Conservation (phyloP, 2,888 invertebrate genomes). For the Himalopsyche kuldschensis region DNA sequence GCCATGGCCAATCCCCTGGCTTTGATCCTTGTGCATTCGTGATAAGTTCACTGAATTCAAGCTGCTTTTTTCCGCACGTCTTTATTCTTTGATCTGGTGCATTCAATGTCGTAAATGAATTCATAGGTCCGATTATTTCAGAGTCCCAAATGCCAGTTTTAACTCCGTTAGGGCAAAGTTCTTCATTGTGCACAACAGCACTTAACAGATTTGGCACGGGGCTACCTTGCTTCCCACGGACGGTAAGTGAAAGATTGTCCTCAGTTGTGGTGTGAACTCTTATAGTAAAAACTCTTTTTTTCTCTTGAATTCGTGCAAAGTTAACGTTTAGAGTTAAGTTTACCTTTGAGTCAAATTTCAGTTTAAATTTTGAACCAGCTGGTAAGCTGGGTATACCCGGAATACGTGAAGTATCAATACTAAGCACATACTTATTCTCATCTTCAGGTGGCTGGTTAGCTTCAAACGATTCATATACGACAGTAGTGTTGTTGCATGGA, state of each 20-base stretch:
- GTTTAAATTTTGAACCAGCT: not conserved
- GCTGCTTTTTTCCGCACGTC: constrained; percentile 46
- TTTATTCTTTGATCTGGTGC: not conserved
- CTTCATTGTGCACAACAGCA: not conserved
- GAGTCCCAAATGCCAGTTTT: not conserved
- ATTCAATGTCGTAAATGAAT: not conserved
- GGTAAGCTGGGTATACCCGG: not conserved
- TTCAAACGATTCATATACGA: not conserved
- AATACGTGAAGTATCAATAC: not conserved
- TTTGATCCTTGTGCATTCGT: constrained; percentile 45
- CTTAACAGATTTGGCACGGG: constrained; percentile 13
- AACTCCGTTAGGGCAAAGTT: constrained; percentile 8
- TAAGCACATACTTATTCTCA: constrained; percentile 9
- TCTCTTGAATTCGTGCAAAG: not conserved
- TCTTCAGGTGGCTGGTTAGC: constrained; percentile 10
- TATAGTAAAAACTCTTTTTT: not conserved
- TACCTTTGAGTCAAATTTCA: not conserved
- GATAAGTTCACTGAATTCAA: constrained; percentile 46
- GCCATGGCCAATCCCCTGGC: constrained; percentile 54
- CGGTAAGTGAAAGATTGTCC: not conserved
- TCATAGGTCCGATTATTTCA: not conserved
- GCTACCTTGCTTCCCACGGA: not conserved
- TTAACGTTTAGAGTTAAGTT: not conserved
- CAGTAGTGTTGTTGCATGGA: not conserved
- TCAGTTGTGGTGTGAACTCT: not conserved